Percentiles rank a stretch among this genome's conserved stretches.
phyloP scores from a whole-genome alignment of 2,113 vertebrate species.

The Nibea coibor region DNA sequence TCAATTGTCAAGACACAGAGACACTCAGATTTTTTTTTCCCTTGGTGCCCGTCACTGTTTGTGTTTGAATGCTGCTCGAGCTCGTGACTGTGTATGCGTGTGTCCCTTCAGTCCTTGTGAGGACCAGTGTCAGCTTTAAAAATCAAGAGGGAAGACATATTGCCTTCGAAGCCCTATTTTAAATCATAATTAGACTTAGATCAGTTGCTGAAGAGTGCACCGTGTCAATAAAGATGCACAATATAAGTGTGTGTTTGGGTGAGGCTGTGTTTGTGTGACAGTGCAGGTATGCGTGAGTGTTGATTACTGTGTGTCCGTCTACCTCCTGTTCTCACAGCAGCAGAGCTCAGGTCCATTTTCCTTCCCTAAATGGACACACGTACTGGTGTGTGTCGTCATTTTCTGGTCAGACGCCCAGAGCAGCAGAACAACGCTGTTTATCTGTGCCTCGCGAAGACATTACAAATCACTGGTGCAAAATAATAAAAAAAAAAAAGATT shows the following conservation, averaged over 20 bases:
- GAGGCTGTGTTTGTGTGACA: background rate
- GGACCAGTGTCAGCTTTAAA: background rate
- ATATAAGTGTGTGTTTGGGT: background rate
- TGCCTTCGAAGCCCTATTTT: background rate
- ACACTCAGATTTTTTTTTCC: slow-evolving; percentile 25
- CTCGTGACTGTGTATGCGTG: slow-evolving; percentile 59
- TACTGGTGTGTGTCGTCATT: background rate
- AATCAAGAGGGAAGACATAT: slow-evolving; percentile 9
- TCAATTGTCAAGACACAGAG: slow-evolving; percentile 56
- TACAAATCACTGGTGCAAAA: background rate
- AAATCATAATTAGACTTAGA: background rate
- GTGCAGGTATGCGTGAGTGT: background rate
- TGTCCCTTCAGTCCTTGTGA: slow-evolving; percentile 9
- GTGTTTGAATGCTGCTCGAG: slow-evolving; percentile 52
- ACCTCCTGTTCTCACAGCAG: background rate
- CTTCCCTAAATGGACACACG: background rate
- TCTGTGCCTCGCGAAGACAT: background rate
- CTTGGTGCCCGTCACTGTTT: slow-evolving; percentile 68
- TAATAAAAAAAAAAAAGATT: background rate
- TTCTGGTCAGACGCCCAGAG: background rate
- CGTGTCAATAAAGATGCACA: background rate
- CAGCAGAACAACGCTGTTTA: background rate
- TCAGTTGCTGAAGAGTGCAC: background rate
- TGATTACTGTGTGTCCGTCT: slow-evolving; percentile 1
- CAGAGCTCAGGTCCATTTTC: background rate